Percentiles rank a stretch among this genome's conserved stretches.
Conservation (phyloP, 2,113 vertebrate genomes). For the Tachuris rubrigastra region DNA sequence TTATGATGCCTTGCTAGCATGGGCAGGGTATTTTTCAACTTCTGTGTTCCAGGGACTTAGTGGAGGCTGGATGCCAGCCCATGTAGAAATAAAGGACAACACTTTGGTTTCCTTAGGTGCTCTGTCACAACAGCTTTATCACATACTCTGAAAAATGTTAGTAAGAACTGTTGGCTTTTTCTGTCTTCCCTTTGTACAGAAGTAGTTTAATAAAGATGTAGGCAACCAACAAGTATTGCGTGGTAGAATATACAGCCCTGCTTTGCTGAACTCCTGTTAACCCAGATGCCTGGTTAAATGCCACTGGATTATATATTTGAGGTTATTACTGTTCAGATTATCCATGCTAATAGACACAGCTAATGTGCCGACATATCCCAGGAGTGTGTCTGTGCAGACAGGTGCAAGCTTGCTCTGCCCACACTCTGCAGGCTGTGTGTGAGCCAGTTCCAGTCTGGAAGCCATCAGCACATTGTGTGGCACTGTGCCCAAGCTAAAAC, state of each 20-base stretch:
- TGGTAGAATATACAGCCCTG: not conserved
- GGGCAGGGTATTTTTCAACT: not conserved
- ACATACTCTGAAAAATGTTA: not conserved
- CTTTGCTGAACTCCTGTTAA: not conserved
- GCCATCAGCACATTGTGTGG: not conserved
- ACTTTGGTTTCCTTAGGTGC: not conserved
- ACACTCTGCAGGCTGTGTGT: not conserved
- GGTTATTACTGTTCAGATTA: not conserved
- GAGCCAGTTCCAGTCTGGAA: not conserved
- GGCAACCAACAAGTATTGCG: not conserved
- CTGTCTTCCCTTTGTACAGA: not conserved
- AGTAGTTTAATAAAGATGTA: not conserved
- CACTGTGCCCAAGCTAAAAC: not conserved
- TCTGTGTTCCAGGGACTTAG: not conserved
- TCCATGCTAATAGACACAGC: not conserved
- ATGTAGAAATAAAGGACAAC: not conserved
- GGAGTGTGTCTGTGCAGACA: not conserved
- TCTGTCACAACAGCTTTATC: not conserved
- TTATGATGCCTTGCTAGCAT: not conserved
- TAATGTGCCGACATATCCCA: not conserved
- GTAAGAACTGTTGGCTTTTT: not conserved
- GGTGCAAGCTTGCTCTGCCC: not conserved
- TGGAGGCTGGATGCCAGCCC: not conserved
- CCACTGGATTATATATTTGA: not conserved
- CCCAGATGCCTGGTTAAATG: not conserved